Evolutionary conservation across 2,888 invertebrate species (phyloP), one percentile per base, ranked within the genome.

Genomic region (Watsonalla binaria): DNA sequence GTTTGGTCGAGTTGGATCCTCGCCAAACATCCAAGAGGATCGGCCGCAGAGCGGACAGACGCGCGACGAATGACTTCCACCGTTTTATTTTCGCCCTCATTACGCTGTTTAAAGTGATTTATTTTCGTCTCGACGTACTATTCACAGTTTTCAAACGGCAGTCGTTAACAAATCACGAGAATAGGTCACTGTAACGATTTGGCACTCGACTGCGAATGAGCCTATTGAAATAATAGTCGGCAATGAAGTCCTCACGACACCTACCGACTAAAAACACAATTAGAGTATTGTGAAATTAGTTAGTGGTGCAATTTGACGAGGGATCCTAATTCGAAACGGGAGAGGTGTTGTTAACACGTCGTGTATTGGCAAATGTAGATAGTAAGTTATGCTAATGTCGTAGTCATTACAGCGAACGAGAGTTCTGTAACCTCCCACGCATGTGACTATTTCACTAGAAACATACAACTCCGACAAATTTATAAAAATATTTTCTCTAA

Each of bases 41-140:
- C 78, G 74, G 70, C 79, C 80, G 69, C 82, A 78, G 80, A 79
- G 69, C 82, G 78, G 80, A 79, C 80, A 72, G 75, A 78, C 76
- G 79, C 86, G 77, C 78, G 83, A 82, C 82, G 80, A 86, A 73
- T 80, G 78, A 84, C 76, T 82, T 80, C 82, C 82, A 80, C 76
- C 77, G 76, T 82, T 88, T 86, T 87, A 90, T 90, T 90, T 88
- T 86, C 77, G 85, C 79, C 79, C 86, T 88, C 88, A 88, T 90
- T 90, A 90, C 42, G 42, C 11, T 89, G 84, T 83, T 79, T 78
- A 75, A 81, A 87, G 84, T 83, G 86, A 87, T 89, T 88, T 88
- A 90, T 90, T 89, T 87, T 79, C 65, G 80, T 75, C 77, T 64
- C 66, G 66, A 70, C 74, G 73, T 70, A 76, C 72, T 78, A 79